A percentile compares a stretch with the other conserved stretches of the same genome.
Evolutionary conservation across 2,113 vertebrate genomes (phyloP).

Genomic region (Menidia beryllina): DNA sequence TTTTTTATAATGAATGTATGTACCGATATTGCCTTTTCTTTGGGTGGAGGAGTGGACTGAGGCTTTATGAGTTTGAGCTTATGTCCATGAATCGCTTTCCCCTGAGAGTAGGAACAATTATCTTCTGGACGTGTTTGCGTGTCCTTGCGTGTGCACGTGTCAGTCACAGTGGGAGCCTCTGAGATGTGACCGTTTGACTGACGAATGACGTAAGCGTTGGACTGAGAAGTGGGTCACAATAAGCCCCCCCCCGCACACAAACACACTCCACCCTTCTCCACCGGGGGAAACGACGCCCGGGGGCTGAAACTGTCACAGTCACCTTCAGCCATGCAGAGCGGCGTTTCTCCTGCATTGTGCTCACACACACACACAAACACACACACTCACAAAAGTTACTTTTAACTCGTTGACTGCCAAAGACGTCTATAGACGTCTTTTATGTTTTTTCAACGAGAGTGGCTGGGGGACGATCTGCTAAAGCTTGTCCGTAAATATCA

Average conservation of each 20-base stretch:
- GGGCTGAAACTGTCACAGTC: conserved; percentile 65
- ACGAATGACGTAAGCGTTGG: conserved; percentile 35
- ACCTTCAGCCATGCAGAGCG: conserved; percentile 67
- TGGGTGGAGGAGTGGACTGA: too few species aligned
- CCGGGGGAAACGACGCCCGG: conserved; percentile 57
- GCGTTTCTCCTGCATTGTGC: neutral
- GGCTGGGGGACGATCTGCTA: too few species aligned
- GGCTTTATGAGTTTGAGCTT: too few species aligned
- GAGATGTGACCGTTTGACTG: conserved; percentile 12
- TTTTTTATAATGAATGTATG: conserved; percentile 15
- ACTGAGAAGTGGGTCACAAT: conserved; percentile 43
- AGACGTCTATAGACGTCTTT: neutral
- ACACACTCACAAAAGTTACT: neutral
- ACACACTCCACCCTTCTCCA: conserved; percentile 56
- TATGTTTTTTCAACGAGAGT: too few species aligned
- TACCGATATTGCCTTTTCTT: too few species aligned
- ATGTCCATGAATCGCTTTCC: too few species aligned
- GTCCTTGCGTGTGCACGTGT: neutral
- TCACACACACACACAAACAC: conserved; percentile 5
- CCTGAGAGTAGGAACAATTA: neutral
- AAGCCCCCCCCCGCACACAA: too few species aligned
- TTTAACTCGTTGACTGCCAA: neutral
- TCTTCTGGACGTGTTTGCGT: neutral
- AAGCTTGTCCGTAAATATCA: too few species aligned
- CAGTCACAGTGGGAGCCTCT: neutral